Percentiles rank a stretch among this genome's conserved stretches.
phyloP scores from a whole-genome alignment of 2,888 invertebrate genomes.

The Odontothrips loti region DNA sequence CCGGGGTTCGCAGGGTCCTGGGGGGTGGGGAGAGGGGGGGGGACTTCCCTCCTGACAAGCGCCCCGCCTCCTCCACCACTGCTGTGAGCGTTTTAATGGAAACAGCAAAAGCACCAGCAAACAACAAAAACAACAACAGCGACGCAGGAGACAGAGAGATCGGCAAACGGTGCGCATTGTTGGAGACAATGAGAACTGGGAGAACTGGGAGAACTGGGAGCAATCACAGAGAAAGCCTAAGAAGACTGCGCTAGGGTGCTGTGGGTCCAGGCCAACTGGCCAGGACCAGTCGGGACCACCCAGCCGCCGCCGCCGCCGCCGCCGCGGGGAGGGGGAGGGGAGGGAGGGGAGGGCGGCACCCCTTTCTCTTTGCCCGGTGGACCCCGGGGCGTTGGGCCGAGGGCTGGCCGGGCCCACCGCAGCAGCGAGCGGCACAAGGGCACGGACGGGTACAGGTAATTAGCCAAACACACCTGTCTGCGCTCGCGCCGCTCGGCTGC shows the following conservation, averaged over 20 bases:
- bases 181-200: neutral
- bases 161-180: conserved; percentile 18
- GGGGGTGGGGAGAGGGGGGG: neutral
- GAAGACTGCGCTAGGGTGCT: neutral
- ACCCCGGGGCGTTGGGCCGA: neutral
- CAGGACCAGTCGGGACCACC: conserved; percentile 4
- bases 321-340: no score
- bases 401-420: neutral
- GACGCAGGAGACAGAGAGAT: neutral
- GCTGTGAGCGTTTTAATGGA: conserved; percentile 19
- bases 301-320: conserved; percentile 4
- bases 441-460: neutral
- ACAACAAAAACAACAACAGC: neutral
- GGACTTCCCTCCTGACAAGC: neutral
- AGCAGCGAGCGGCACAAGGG: neutral
- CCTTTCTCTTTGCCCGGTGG: neutral
- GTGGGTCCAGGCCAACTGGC: neutral
- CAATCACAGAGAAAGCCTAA: conserved; percentile 20
- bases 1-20: neutral
- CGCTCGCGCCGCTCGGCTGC: no score
- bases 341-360: no score
- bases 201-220: conserved; percentile 5
- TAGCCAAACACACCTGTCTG: neutral
- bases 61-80: neutral
- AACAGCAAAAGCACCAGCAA: neutral